phyloP scores from a whole-genome alignment of 2,888 invertebrate species.

The Acleris sparsana region DNA sequence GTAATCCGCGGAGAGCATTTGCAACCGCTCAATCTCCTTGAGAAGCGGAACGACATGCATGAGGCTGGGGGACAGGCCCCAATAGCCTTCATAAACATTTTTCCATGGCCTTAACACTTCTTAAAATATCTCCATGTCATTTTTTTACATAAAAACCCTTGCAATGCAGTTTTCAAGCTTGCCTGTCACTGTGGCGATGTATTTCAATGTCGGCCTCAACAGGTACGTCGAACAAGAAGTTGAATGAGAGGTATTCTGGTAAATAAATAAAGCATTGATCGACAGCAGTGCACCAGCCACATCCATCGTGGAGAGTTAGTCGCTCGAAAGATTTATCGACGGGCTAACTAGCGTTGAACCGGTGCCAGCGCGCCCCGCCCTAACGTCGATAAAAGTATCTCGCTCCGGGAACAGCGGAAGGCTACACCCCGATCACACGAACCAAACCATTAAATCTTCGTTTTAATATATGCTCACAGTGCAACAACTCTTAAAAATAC shows the following conservation, averaged over 20 bases:
- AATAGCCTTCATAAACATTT: no score
- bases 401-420: slow-evolving; percentile 20
- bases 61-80: no score
- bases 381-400: slow-evolving; percentile 32
- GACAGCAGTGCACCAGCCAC: slow-evolving; percentile 36
- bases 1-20: slow-evolving; percentile 17
- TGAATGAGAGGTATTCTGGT: background rate
- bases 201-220: no score
- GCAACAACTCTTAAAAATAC: no score
- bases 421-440: background rate
- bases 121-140: no score
- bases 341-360: slow-evolving; percentile 45
- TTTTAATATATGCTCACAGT: background rate
- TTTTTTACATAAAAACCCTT: no score
- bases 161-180: no score
- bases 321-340: slow-evolving; percentile 44
- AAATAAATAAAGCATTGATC: slow-evolving; percentile 30
- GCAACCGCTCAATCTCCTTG: slow-evolving; percentile 12
- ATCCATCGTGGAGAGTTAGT: slow-evolving; percentile 43
- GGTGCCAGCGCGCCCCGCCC: slow-evolving; percentile 40
- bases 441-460: background rate
- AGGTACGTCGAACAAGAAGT: slow-evolving; percentile 5
- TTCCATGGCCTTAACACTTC: no score
- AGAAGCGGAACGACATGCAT: background rate
- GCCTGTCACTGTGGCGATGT: no score